Evolutionary conservation across 2,797 vertebrate species (phyloP), one percentile per base, ranked within the genome.

Genomic region (Cyprinodon diabolis): DNA sequence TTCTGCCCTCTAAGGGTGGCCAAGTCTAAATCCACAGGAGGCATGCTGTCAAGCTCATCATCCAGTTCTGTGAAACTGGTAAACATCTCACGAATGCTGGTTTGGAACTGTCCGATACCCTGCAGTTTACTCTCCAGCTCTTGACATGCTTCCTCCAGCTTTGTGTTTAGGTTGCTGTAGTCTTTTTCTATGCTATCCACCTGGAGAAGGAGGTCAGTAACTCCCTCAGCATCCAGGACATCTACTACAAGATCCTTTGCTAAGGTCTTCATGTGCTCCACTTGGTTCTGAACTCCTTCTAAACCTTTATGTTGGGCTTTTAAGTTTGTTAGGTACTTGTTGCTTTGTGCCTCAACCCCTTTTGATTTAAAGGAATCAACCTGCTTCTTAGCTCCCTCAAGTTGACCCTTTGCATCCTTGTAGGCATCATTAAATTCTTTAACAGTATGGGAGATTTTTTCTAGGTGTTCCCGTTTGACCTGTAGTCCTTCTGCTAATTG

Each of bases 31-130:
- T 93, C 96, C 30, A 97, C 95, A 0, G 97, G 94, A 69, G 94
- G 90, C 98, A 99, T 98, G 83, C 93, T 95, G 72, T 99, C 98
- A 37, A 99, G 93, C 84, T 99, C 98, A 79, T 99, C 98, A 66
- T 99, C 98, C 82, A 97, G 95, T 85, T 99, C 98, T 6, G 98
- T 95, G 91, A 99, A 99, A 76, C 92, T 92, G 73, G 94, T 90
- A 87, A 97, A 99, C 98, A 99, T 98, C 89, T 99, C 97, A 25
- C 98, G 95, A 87, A 99, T 98, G 90, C 89, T 96, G 88, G 97
- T 96, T 90, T 99, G 98, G 87, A 99, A 99, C 92, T 97, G 97
- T 1, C 97, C 97, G 0, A 99, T 98, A 71, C 98, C 98, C 78
- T 99, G 98, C 73, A 99, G 95, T 90, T 98, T 99, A 58, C 95